These are phyloP conservation scores for Trichechus manatus DNA, from an alignment of 2,113 vertebrate genomes.

Conservation along the genomic window DNA sequence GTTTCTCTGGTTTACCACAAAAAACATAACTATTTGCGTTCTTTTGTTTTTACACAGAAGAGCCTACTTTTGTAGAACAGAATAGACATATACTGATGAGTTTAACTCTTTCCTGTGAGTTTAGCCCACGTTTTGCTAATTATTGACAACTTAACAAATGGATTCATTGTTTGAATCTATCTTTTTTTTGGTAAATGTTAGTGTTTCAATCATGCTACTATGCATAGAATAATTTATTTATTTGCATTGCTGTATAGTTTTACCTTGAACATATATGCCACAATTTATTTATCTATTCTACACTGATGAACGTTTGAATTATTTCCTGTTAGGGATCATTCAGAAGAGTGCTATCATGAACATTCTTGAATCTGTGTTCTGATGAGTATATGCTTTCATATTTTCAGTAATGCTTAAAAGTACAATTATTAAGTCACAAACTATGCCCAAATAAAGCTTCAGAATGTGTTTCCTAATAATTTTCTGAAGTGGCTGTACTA, in stretches of 20 bases:
- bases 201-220: not conserved
- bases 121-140: not conserved
- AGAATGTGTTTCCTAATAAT: not conserved
- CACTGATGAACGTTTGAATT: not conserved
- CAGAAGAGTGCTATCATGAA: no score
- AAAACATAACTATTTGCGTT: not conserved
- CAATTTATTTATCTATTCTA: not conserved
- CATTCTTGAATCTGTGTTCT: not conserved
- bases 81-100: not conserved
- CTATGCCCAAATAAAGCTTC: not conserved
- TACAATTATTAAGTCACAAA: not conserved
- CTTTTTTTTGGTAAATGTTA: not conserved
- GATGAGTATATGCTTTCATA: not conserved
- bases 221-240: not conserved
- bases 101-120: not conserved
- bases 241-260: rapidly evolving
- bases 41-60: not conserved
- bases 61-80: not conserved
- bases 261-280: not conserved
- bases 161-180: not conserved
- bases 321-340: not conserved
- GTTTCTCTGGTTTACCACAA: not conserved
- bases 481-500: not conserved
- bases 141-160: not conserved
- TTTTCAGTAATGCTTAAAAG: not conserved